Base-by-base conservation (phyloP, 1,140 invertebrate genomes). In the Branchinecta lynchi region DNA sequence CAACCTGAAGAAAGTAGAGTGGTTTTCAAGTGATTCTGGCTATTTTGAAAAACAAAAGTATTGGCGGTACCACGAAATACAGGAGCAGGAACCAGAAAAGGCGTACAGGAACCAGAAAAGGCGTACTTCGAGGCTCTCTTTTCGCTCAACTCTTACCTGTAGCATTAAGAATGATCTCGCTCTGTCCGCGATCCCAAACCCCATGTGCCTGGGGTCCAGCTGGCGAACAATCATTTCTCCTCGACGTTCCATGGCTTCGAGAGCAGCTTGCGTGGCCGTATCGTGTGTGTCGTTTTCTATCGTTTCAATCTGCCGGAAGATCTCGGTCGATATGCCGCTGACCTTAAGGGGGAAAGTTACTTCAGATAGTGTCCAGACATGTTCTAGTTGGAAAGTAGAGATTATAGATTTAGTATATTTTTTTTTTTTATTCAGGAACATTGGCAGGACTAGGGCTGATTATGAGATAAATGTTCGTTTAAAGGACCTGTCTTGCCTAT, bases 291-390 rank as follows among this genome's bases (percentile, higher is more conserved):
- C 92, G 80, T 94, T 93, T 81, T 95, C 92, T 72, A 95, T 88
- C 72, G 90, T 90, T 82, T 96, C 92, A 83, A 96, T 90, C 83
- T 95, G 92, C 73, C 92, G 89, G 83, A 95, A 96, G 79, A 95
- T 93, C 81, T 95, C 92, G 75, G 89, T 90, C 77, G 90, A 93
- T 75, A 96, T 94, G 75, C 92, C 92, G 78, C 89, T 92, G 75
- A 92, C 88, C 89, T 91, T 32, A 32, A 32, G 5, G 32, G 5
- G 32, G 5, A 32, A 32, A 32, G 2, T 32, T 32, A 32, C 32
- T 32, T 32, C 32, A 32, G 32, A 32, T 32, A 5, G 32, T 1
- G 32, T 5, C 32, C 32, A 1, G 5, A 32, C 32, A 32, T 32
- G 1, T 32, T 32, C 32, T 32, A 32, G 2, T 32, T 32, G 32